Evolutionary conservation across 2,113 vertebrate species (phyloP), one percentile per base, ranked within the genome.

Genomic region (Zeus faber): DNA sequence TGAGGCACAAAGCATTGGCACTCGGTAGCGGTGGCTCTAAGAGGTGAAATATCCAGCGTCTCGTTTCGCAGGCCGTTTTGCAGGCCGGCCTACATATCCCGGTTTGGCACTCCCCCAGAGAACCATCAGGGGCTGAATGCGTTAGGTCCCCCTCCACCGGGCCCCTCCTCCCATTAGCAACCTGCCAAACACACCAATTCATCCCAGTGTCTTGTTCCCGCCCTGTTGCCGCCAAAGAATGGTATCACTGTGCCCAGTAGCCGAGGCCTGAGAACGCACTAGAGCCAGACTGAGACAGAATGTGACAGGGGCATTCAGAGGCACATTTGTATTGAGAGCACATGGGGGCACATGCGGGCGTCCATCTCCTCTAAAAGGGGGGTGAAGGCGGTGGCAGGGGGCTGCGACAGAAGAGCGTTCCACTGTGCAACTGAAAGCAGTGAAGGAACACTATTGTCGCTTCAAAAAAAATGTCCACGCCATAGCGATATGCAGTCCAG

Each of bases 161-260:
- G 76, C 84, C 84, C 74, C 72, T 73, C 71, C 70, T 73, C 46
- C 72, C 72, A 79, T 81, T 73, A 74, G 80, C 67, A 74, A 70
- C 54, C 58, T 84, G 80, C 85, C 84, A 87, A 80, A 82, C 67
- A 68, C 55, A 67, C 65, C 70, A 82, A 55, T 75, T 70, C 67
- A 81, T 35, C 55, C 59, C 72, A 72, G 48, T 62, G 59, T 48
- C 65, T 46, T 59, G 68, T 72, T 70, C 65, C 58, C 44, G 49
- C 60, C 66, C 74, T n/a, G 9, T 43, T 60, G 52, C 65, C 40
- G 52, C 63, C 60, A 60, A 84, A 82, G 80, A 83, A 85, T 80
- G 51, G 61, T 61, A 67, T 65, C 45, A 73, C 71, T 83, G 73
- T 83, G 69, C 45, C 67, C 21, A 40, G 37, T 47, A 39, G 53